Base-by-base conservation (phyloP, 2,113 vertebrate species). In the Bucco capensis region DNA sequence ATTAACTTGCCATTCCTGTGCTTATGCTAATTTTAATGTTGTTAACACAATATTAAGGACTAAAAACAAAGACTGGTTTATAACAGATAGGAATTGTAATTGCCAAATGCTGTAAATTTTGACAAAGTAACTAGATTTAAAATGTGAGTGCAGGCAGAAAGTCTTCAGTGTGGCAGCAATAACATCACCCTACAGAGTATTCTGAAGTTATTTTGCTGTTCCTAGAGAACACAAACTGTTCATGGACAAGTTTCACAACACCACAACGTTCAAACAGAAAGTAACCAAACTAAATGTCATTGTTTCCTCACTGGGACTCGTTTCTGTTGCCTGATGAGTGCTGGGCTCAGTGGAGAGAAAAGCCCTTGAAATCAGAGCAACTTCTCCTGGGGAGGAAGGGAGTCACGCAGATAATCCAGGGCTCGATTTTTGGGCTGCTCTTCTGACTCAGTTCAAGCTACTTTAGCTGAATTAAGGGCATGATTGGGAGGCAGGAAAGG, bases 51-150 rank as follows among this genome's bases (percentile, higher is more conserved):
- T 75, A 78, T 53, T 65, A 75, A 57, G 9, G 22, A 79, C 66
- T 88, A 92, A 94, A 96, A 92, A 93, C 89, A 87, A 89, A 82
- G 49, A 86, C 60, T 65, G 58, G 57, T 46, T 89, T 82, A 17
- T n/a, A 84, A 82, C 4, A 57, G 65, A 94, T 46, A 82, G 28
- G 31, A 89, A 86, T 30, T 8, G 1, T 54, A 89, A 96, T 66
- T 82, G 89, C 87, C 87, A 95, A 90, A 85, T 50, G 66, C 31
- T 2, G 3, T 85, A 91, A 92, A 82, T 82, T 72, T 82, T 79
- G 66, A 76, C 31, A 79, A 90, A 92, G 72, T 82, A 81, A 82
- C 44, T 93, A 72, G 12, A 74, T 86, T 67, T 6, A 2, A 78
- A 89, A 87, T 50, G 9, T 57, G 64, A 88, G 40, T 3, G 5